phyloP scores from a whole-genome alignment of 2,888 invertebrate species.

The Congeria kusceri region DNA sequence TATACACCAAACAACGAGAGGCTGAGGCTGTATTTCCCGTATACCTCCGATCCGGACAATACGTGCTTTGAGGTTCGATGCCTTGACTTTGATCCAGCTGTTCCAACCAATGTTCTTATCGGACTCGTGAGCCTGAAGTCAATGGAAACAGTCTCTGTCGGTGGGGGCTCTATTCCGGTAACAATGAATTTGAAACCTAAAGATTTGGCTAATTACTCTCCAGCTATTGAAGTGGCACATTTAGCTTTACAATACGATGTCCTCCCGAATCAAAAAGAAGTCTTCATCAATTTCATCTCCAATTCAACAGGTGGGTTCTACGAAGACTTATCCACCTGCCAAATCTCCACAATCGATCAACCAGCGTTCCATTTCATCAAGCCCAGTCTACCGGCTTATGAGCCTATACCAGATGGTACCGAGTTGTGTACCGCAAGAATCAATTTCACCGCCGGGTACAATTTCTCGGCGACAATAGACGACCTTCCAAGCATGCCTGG shows the following conservation, averaged over 20 bases:
- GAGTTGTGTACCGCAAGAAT: slow-evolving; percentile 42
- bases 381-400: slow-evolving; percentile 30
- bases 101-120: slow-evolving; percentile 13
- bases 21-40: slow-evolving; percentile 22
- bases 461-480: slow-evolving; percentile 11
- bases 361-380: slow-evolving; percentile 46
- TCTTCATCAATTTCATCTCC: slow-evolving; percentile 29
- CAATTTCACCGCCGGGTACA: slow-evolving; percentile 4
- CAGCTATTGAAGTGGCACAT: slow-evolving; percentile 11
- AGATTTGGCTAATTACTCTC: slow-evolving; percentile 13
- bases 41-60: slow-evolving; percentile 19
- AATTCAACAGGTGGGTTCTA: slow-evolving; percentile 32
- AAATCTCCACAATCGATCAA: slow-evolving; percentile 10
- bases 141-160: slow-evolving; percentile 33
- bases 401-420: slow-evolving; percentile 29
- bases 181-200: slow-evolving; percentile 17
- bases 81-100: slow-evolving; percentile 10
- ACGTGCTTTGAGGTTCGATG: slow-evolving; percentile 43
- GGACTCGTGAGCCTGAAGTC: slow-evolving; percentile 41
- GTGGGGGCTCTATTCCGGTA: slow-evolving; percentile 18
- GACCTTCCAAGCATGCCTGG: slow-evolving; percentile 8
- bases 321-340: slow-evolving; percentile 8
- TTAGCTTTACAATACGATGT: slow-evolving; percentile 14
- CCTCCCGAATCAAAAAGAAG: slow-evolving; percentile 23
- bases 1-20: slow-evolving; percentile 15